phyloP scores from a whole-genome alignment of 2,113 vertebrate species.

The Nannospalax galili region DNA sequence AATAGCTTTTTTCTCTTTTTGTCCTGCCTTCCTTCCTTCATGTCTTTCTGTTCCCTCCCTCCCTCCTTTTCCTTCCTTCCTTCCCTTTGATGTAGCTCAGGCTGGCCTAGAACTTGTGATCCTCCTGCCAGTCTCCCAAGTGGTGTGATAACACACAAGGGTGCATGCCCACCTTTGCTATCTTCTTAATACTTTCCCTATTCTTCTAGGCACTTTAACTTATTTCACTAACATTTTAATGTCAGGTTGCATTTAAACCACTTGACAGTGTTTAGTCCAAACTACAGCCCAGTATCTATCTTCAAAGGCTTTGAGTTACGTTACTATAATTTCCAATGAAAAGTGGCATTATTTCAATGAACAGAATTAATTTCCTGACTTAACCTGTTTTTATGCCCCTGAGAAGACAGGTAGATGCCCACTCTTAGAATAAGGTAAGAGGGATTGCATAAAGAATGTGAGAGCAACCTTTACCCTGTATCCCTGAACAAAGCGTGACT shows the following conservation, averaged over 20 bases:
- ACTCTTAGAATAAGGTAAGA: not conserved
- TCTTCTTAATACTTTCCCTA: not conserved
- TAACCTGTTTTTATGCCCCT: not conserved
- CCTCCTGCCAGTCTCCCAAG: not conserved
- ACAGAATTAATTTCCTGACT: not conserved
- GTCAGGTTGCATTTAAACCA: constrained; percentile 11
- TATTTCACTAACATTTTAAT: constrained; percentile 23
- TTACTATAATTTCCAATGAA: constrained; percentile 32
- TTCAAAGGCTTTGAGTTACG: constrained; percentile 49
- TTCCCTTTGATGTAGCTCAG: not conserved
- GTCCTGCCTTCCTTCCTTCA: not conserved
- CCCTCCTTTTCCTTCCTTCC: too few relatives aligned
- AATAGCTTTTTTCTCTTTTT: not conserved
- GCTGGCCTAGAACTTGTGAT: not conserved
- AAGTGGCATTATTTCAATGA: constrained; percentile 1
- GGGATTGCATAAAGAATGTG: not conserved
- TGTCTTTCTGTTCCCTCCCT: not conserved
- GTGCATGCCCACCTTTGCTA: not conserved
- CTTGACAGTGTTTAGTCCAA: not conserved
- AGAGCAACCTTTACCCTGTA: not conserved
- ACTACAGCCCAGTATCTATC: not conserved
- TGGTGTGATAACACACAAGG: not conserved
- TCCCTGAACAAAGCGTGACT: too few relatives aligned
- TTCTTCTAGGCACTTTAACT: constrained; percentile 2
- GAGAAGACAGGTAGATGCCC: not conserved